Percentiles rank a stretch among this genome's conserved stretches.
Evolutionary conservation across 2,113 vertebrate species (phyloP).

Genomic region (Muntiacus muntjak): DNA sequence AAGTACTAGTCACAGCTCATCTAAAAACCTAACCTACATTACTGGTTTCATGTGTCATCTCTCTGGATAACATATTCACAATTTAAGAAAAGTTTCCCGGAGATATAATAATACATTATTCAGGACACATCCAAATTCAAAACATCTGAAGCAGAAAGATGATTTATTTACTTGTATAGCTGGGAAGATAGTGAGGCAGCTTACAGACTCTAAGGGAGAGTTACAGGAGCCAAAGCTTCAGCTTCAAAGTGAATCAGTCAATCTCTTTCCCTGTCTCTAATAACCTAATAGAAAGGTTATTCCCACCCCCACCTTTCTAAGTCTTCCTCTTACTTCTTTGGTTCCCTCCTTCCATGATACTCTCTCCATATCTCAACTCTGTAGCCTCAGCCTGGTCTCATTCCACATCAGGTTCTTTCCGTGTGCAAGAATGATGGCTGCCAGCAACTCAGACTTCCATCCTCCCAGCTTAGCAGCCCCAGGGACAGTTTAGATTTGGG

Average conservation of each 20-base stretch:
- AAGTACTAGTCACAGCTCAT: not conserved
- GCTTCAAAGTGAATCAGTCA: not conserved
- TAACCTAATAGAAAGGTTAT: not conserved
- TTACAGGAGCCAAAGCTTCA: not conserved
- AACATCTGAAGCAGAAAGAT: not conserved
- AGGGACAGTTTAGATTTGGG: not conserved
- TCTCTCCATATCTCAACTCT: not conserved
- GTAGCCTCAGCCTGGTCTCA: not conserved
- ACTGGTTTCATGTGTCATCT: not conserved
- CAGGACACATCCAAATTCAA: not conserved
- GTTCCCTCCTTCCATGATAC: not conserved
- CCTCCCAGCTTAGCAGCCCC: not conserved
- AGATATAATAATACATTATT: not conserved
- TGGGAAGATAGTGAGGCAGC: not conserved
- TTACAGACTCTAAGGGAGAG: not conserved
- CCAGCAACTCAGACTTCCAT: not conserved
- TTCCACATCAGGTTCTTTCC: not conserved
- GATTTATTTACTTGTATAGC: not conserved
- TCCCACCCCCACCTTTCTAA: not conserved
- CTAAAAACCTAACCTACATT: not conserved
- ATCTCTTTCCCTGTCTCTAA: not conserved
- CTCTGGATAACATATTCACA: not conserved
- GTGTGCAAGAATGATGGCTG: not conserved
- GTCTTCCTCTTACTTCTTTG: not conserved
- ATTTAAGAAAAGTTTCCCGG: slow-evolving; percentile 14